Evolutionary conservation across 2,888 invertebrate species (phyloP).

Genomic region (Acleris laterana): DNA sequence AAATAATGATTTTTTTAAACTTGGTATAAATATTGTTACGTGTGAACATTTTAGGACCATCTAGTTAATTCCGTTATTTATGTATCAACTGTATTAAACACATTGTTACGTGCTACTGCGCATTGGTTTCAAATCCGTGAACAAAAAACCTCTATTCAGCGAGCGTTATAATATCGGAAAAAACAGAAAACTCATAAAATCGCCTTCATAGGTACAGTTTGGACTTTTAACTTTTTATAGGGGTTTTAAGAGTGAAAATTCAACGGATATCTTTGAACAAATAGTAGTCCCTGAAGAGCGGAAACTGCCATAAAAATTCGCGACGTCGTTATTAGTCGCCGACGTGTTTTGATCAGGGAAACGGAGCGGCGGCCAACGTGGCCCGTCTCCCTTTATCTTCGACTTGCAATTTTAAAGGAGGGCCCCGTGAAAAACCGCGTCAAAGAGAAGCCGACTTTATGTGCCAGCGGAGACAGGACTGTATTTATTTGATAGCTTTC

Average conservation of each 20-base stretch:
- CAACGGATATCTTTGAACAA: conserved; percentile 69
- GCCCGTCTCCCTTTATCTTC: conserved; percentile 62
- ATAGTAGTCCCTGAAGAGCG: conserved; percentile 69
- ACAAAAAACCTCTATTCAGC: conserved; percentile 25
- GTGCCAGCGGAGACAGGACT: conserved; percentile 50
- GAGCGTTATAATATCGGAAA: conserved; percentile 39
- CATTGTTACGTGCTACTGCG: conserved; percentile 14
- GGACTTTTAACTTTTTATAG: conserved; percentile 68
- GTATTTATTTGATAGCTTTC: conserved; percentile 43
- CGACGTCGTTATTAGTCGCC: conserved; percentile 76
- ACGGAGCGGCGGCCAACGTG: conserved; percentile 49
- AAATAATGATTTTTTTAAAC: too few species aligned
- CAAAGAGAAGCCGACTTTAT: conserved; percentile 57
- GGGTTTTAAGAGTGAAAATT: conserved; percentile 66
- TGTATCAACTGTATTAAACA: conserved; percentile 3
- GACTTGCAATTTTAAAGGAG: conserved; percentile 63
- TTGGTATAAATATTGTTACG: too few species aligned
- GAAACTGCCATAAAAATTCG: conserved; percentile 77
- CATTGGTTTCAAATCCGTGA: conserved; percentile 17
- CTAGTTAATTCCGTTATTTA: conserved; percentile 1
- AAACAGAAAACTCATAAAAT: conserved; percentile 54
- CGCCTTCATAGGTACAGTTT: conserved; percentile 52
- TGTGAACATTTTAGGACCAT: too few species aligned
- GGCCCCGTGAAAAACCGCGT: conserved; percentile 54
- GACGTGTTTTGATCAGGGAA: conserved; percentile 79